Conservation (phyloP, 2,888 invertebrate species). For the Cosmopolites sordidus region DNA sequence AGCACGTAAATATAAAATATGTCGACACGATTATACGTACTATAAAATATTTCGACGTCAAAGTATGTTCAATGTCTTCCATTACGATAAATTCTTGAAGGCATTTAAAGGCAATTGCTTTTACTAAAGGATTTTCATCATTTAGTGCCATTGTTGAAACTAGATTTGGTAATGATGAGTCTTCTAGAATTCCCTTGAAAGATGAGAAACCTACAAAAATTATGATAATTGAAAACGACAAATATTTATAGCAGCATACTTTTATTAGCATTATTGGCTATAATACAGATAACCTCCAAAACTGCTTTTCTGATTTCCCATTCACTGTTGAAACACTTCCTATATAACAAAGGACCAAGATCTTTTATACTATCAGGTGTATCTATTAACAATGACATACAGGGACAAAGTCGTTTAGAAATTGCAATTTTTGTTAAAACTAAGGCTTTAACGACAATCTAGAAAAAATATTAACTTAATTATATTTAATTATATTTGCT, state of each 20-base stretch:
- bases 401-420: constrained; percentile 14
- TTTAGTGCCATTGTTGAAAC: constrained; percentile 61
- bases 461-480: not conserved
- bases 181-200: constrained; percentile 66
- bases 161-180: constrained; percentile 60
- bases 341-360: constrained; percentile 16
- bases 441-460: constrained; percentile 10
- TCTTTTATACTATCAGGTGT: constrained; percentile 14
- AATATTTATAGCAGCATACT: constrained; percentile 10
- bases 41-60: constrained; percentile 47
- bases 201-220: constrained; percentile 66
- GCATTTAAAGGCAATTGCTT: constrained; percentile 69
- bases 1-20: no score
- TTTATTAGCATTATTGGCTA: constrained; percentile 18
- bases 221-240: not conserved
- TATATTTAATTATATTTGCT: no score
- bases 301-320: constrained; percentile 18
- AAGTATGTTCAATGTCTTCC: constrained; percentile 62
- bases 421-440: constrained; percentile 14
- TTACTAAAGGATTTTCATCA: constrained; percentile 69
- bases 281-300: constrained; percentile 13
- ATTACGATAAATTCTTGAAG: constrained; percentile 63
- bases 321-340: constrained; percentile 16
- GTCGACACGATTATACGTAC: no score
- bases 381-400: constrained; percentile 23